A percentile compares a stretch with the other conserved stretches of the same genome.
Conservation (phyloP, 2,797 vertebrate species). For the Poeciliopsis gracilis region DNA sequence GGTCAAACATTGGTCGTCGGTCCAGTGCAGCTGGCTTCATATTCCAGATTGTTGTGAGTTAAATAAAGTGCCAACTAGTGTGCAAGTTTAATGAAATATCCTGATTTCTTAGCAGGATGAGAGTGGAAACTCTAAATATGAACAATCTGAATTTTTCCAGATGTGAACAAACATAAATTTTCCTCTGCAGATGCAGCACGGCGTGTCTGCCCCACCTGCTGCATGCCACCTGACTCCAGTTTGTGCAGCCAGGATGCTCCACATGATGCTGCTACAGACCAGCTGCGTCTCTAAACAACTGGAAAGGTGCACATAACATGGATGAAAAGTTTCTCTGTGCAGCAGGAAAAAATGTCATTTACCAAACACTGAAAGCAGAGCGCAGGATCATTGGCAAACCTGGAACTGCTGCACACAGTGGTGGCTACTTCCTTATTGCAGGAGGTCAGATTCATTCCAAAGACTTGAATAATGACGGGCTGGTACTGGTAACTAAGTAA, state of each 20-base stretch:
- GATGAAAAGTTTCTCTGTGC: neutral
- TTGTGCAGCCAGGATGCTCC: neutral
- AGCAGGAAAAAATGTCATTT: neutral
- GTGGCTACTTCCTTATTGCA: neutral
- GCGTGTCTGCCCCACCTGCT: neutral
- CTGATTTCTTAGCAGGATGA: neutral
- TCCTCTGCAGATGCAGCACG: neutral
- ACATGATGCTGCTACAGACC: neutral
- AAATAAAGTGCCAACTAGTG: neutral
- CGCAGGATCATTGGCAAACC: neutral
- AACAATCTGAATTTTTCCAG: neutral
- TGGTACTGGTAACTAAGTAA: neutral
- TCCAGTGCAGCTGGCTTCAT: neutral
- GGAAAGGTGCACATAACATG: neutral
- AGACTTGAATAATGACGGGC: neutral
- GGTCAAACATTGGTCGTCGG: neutral
- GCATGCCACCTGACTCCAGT: neutral
- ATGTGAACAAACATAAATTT: neutral
- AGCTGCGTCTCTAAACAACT: neutral
- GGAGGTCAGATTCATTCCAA: neutral
- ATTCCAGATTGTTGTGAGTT: neutral
- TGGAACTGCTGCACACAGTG: neutral
- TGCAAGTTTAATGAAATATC: neutral
- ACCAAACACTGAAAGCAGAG: neutral
- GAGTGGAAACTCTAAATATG: neutral